Evolutionary conservation across 30 jellyfish, hydroid and myxozoan species (phyloP).

Genomic region (Catostylus mosaicus): DNA sequence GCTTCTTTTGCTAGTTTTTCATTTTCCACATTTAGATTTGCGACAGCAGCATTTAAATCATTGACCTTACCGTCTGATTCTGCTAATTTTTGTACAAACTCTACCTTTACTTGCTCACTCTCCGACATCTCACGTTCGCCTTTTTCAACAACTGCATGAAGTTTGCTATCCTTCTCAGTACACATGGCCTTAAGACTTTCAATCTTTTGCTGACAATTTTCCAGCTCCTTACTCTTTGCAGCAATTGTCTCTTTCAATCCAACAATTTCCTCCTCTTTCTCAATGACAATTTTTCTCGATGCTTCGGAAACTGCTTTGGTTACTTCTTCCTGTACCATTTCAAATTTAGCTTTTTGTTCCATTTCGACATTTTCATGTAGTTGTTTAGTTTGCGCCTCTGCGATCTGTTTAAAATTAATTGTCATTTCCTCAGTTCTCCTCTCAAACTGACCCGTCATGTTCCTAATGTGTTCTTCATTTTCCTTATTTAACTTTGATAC

Average conservation of each 20-base stretch:
- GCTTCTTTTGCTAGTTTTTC: background rate
- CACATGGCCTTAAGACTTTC: background rate
- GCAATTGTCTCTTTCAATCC: constrained; percentile 6
- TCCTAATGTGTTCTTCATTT: constrained; percentile 17
- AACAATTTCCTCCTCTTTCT: constrained; percentile 10
- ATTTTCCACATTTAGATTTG: background rate
- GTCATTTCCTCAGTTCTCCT: constrained; percentile 6
- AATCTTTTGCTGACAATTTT: background rate
- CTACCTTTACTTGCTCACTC: constrained; percentile 15
- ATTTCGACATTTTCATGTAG: constrained; percentile 3
- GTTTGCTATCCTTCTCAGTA: constrained; percentile 13
- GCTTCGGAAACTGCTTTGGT: constrained; percentile 30
- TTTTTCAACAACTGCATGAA: background rate
- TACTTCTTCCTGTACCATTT: constrained; percentile 21
- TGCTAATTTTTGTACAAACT: background rate
- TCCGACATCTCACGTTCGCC: background rate
- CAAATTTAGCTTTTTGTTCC: constrained; percentile 21
- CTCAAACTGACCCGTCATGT: constrained; percentile 9
- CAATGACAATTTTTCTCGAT: background rate
- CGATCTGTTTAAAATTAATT: background rate
- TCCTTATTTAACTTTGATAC: constrained; percentile 50
- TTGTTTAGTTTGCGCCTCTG: background rate
- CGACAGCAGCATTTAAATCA: background rate
- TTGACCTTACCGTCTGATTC: constrained; percentile 14
- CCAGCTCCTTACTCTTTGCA: constrained; percentile 7